Evolutionary conservation across 2,888 invertebrate genomes (phyloP).

Genomic region (Junonia oenone): DNA sequence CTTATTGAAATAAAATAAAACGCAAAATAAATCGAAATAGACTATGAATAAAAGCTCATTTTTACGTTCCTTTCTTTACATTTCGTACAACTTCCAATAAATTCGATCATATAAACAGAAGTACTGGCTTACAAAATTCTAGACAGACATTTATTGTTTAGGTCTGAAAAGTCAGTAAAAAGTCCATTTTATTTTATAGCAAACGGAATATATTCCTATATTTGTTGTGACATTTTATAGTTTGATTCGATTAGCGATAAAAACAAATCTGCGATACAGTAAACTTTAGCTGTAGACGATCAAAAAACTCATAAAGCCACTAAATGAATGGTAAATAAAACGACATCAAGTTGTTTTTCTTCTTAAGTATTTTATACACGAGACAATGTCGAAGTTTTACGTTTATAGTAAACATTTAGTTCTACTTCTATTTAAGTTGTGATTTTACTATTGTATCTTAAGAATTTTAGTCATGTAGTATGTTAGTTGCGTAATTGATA

Average conservation of each 20-base stretch:
- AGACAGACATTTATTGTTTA: not conserved
- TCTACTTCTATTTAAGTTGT: not conserved
- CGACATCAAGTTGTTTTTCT: not conserved
- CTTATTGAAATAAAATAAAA: too few relatives aligned
- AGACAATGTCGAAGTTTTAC: not conserved
- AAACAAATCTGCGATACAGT: not conserved
- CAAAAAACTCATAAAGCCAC: not conserved
- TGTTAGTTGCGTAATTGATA: too few relatives aligned
- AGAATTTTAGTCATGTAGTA: too few relatives aligned
- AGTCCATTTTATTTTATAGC: not conserved
- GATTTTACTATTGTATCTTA: too few relatives aligned
- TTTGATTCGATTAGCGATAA: not conserved
- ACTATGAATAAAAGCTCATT: too few relatives aligned
- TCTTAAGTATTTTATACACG: not conserved
- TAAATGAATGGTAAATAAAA: not conserved
- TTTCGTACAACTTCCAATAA: not conserved
- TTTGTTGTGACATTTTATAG: not conserved
- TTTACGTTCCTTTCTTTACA: not conserved
- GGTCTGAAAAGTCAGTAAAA: not conserved
- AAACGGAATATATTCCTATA: not conserved
- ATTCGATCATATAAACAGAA: not conserved
- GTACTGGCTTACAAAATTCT: not conserved
- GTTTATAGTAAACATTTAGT: not conserved
- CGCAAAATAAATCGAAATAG: too few relatives aligned
- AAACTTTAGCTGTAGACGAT: not conserved